Percentiles rank a stretch among this genome's conserved stretches.
These are phyloP conservation scores for Lasioglossum calceatum DNA, from an alignment of 2,888 invertebrate species.

Conservation along the genomic window DNA sequence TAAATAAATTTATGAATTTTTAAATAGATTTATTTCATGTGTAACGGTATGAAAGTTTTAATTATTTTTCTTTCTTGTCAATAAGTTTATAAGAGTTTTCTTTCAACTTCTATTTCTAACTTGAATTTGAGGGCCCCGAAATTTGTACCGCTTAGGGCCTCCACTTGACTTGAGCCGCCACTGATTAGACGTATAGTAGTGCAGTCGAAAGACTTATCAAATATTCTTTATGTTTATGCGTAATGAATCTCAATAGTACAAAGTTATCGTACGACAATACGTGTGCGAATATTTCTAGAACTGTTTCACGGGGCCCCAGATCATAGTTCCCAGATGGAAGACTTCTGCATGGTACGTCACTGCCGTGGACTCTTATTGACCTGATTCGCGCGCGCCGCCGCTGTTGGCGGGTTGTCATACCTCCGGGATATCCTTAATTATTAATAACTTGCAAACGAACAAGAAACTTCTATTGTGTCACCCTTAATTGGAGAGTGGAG, in stretches of 20 bases:
- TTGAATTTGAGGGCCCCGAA: too few relatives aligned
- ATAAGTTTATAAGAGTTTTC: too few relatives aligned
- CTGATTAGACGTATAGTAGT: too few relatives aligned
- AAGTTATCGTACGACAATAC: neutral
- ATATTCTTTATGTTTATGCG: neutral
- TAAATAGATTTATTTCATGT: too few relatives aligned
- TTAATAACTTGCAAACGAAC: neutral
- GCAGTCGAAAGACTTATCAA: neutral
- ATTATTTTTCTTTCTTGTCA: too few relatives aligned
- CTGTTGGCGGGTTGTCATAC: neutral
- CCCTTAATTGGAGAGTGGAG: neutral
- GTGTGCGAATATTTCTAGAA: neutral
- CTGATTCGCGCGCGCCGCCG: neutral
- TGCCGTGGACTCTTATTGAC: conserved; percentile 7
- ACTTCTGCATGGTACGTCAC: neutral
- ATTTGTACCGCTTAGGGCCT: too few relatives aligned
- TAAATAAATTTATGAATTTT: too few relatives aligned
- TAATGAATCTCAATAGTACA: neutral
- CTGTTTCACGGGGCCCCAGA: neutral
- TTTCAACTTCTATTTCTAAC: too few relatives aligned
- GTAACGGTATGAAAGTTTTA: too few relatives aligned
- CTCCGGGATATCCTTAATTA: neutral
- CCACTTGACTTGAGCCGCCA: too few relatives aligned
- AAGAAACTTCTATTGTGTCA: neutral
- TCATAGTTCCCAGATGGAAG: neutral